phyloP scores from a whole-genome alignment of 2,888 invertebrate genomes.

The Oxytorus armatus region DNA sequence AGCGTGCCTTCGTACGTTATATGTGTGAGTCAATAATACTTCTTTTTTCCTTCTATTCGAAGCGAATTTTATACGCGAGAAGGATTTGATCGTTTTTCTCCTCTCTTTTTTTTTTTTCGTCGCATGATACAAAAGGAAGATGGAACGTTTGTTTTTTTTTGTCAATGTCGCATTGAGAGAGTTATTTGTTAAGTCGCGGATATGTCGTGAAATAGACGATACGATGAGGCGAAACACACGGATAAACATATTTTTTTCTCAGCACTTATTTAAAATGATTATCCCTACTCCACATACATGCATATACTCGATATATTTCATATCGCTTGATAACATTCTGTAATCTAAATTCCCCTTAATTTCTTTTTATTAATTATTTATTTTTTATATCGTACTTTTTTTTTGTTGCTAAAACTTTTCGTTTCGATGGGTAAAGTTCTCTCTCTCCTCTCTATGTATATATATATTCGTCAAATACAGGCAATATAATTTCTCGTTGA shows the following conservation, averaged over 20 bases:
- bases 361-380: slow-evolving; percentile 1
- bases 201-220: slow-evolving; percentile 71
- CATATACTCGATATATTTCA: slow-evolving; percentile 57
- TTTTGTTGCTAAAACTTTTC: slow-evolving; percentile 37
- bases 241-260: slow-evolving; percentile 56
- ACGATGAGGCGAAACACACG: slow-evolving; percentile 63
- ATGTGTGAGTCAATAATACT: not conserved
- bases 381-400: slow-evolving; percentile 25
- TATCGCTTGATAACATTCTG: slow-evolving; percentile 58
- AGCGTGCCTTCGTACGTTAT: no score
- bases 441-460: slow-evolving; percentile 13
- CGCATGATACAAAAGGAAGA: slow-evolving; percentile 16
- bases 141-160: slow-evolving; percentile 14
- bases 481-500: slow-evolving; percentile 38
- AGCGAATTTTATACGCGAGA: slow-evolving; percentile 2
- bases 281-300: slow-evolving; percentile 60
- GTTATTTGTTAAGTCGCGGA: no score
- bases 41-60: slow-evolving; percentile 13
- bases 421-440: slow-evolving; percentile 1
- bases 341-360: slow-evolving; percentile 46
- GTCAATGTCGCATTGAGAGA: no score
- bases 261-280: slow-evolving; percentile 52
- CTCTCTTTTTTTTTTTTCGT: not conserved
- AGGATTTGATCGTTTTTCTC: not conserved
- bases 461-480: slow-evolving; percentile 21